Evolutionary conservation across 2,888 invertebrate genomes (phyloP).

Genomic region (Adineta ricciae): DNA sequence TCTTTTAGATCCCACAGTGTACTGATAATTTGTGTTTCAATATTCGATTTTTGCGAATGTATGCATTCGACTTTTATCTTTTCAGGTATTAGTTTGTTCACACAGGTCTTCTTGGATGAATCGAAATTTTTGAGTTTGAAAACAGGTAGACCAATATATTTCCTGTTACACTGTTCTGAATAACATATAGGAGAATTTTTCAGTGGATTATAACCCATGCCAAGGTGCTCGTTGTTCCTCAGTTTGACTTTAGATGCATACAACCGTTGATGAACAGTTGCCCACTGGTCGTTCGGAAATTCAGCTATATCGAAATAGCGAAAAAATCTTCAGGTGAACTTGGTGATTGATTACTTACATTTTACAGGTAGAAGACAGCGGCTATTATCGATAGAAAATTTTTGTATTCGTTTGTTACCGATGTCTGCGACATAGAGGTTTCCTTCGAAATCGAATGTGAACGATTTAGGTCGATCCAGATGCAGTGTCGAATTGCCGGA

Average conservation of each 20-base stretch:
- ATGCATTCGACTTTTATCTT: neutral
- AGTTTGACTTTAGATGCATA: neutral
- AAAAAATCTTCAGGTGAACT: too few relatives aligned
- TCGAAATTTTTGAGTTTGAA: neutral
- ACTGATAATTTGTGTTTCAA: neutral
- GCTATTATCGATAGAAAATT: neutral
- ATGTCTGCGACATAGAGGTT: neutral
- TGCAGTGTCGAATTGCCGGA: neutral
- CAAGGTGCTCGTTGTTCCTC: neutral
- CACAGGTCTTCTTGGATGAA: neutral
- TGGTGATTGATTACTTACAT: too few relatives aligned
- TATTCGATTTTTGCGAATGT: neutral
- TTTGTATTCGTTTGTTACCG: neutral
- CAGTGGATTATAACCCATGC: neutral
- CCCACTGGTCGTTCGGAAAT: neutral
- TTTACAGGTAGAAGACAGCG: neutral
- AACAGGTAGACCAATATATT: neutral
- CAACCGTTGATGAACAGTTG: neutral
- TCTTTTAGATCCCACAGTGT: neutral
- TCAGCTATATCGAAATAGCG: too few relatives aligned
- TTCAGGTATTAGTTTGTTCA: neutral
- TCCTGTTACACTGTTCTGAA: neutral
- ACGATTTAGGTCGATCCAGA: neutral
- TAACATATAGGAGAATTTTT: neutral
- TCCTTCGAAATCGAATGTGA: neutral